phyloP scores from a whole-genome alignment of 35 echinoderm and acorn worm genomes.

The Apostichopus parvimensis region DNA sequence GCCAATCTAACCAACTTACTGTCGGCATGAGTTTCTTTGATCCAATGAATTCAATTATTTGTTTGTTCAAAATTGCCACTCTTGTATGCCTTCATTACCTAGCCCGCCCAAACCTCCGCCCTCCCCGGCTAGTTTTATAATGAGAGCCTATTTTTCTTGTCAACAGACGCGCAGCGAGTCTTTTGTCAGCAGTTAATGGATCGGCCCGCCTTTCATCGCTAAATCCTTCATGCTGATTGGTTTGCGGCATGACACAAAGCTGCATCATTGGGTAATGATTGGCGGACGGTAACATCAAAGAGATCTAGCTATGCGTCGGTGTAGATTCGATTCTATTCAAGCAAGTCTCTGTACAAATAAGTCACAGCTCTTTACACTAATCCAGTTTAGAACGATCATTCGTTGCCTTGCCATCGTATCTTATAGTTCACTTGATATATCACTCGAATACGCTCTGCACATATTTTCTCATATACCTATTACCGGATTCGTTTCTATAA shows the following conservation, averaged over 20 bases:
- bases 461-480: background rate
- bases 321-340: conserved; percentile 52
- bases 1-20: conserved; percentile 31
- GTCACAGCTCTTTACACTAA: conserved; percentile 29
- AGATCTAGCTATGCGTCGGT: background rate
- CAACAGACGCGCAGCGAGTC: conserved; percentile 56
- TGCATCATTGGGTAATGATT: conserved; percentile 60
- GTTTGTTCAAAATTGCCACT: conserved; percentile 60
- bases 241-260: conserved; percentile 52
- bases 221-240: conserved; percentile 47
- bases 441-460: conserved; percentile 4
- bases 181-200: conserved; percentile 65
- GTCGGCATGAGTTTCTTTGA: conserved; percentile 30
- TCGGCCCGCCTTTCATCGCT: conserved; percentile 62
- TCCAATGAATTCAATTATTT: conserved; percentile 58
- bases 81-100: conserved; percentile 54
- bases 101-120: conserved; percentile 58
- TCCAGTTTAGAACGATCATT: conserved; percentile 22
- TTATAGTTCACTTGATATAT: background rate
- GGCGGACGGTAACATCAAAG: conserved; percentile 57
- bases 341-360: conserved; percentile 57
- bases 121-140: conserved; percentile 42
- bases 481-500: background rate
- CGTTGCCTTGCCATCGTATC: background rate
- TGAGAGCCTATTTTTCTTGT: conserved; percentile 55